Conservation (phyloP, 2,113 vertebrate genomes). For the Ptyas mucosa region DNA sequence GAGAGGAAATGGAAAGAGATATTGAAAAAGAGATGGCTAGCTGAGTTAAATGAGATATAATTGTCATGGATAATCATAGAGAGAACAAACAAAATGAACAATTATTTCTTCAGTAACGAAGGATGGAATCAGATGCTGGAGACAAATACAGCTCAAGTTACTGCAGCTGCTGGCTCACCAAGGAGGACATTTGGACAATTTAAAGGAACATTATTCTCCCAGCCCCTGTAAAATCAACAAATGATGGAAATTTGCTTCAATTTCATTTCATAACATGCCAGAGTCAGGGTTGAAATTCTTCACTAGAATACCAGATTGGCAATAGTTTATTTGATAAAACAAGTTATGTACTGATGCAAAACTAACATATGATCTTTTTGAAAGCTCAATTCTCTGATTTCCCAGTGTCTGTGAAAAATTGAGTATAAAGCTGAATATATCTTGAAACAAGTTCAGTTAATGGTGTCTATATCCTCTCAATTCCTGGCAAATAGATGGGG, state of each 20-base stretch:
- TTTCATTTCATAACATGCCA: constrained; percentile 24
- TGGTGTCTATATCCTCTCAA: background rate
- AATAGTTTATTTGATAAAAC: constrained; percentile 22
- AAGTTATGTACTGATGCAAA: background rate
- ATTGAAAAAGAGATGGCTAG: background rate
- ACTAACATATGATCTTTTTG: background rate
- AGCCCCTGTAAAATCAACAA: constrained; percentile 36
- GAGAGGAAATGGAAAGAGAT: background rate
- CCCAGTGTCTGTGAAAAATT: background rate
- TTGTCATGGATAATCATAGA: background rate
- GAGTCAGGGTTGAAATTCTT: background rate
- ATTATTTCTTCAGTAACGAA: constrained; percentile 12
- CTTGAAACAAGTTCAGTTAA: background rate
- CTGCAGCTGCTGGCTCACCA: constrained; percentile 16
- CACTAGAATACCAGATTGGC: constrained; percentile 28
- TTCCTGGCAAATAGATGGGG: too few species aligned
- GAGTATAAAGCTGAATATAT: background rate
- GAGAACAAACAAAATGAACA: background rate
- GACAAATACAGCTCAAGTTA: background rate
- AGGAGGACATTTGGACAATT: constrained; percentile 43
- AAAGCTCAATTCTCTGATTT: background rate
- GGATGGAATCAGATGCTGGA: background rate
- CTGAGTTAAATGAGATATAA: background rate
- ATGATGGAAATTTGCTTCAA: constrained; percentile 32
- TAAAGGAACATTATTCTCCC: constrained; percentile 35